Evolutionary conservation across 2,797 vertebrate genomes (phyloP).

Genomic region (Alauda arvensis): DNA sequence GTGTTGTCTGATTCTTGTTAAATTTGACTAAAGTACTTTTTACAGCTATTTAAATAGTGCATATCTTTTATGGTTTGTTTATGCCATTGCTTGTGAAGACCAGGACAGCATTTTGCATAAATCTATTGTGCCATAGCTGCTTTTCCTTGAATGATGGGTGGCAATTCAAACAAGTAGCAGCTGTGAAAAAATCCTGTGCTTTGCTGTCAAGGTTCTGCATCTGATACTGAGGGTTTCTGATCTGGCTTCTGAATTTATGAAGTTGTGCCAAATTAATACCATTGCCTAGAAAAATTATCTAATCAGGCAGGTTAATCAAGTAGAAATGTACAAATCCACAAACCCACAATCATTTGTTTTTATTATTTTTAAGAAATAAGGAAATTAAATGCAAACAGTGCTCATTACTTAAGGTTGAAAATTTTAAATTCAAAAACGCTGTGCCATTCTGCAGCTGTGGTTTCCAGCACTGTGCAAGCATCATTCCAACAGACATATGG

Average conservation of each 20-base stretch:
- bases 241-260: background rate
- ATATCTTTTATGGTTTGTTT: background rate
- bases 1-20: background rate
- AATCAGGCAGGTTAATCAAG: slow-evolving; percentile 21
- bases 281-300: background rate
- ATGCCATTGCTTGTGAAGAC: background rate
- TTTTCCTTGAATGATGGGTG: background rate
- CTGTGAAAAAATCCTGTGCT: slow-evolving; percentile 4
- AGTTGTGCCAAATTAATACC: background rate
- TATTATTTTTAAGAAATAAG: slow-evolving; percentile 24
- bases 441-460: slow-evolving; percentile 8
- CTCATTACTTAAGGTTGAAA: slow-evolving; percentile 3
- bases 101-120: background rate
- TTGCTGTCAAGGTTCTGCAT: background rate
- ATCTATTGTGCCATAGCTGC: background rate
- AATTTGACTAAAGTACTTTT: background rate
- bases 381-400: slow-evolving; percentile 6
- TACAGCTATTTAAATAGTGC: background rate
- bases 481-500: background rate
- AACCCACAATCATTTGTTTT: background rate
- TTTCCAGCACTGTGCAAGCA: background rate
- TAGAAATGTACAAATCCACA: slow-evolving; percentile 5
- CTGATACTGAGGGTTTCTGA: background rate
- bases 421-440: background rate
- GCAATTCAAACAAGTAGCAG: slow-evolving; percentile 4